Percentiles rank a stretch among this genome's conserved stretches.
Evolutionary conservation across 2,888 invertebrate genomes (phyloP).

Genomic region (Acrobasis repandana): DNA sequence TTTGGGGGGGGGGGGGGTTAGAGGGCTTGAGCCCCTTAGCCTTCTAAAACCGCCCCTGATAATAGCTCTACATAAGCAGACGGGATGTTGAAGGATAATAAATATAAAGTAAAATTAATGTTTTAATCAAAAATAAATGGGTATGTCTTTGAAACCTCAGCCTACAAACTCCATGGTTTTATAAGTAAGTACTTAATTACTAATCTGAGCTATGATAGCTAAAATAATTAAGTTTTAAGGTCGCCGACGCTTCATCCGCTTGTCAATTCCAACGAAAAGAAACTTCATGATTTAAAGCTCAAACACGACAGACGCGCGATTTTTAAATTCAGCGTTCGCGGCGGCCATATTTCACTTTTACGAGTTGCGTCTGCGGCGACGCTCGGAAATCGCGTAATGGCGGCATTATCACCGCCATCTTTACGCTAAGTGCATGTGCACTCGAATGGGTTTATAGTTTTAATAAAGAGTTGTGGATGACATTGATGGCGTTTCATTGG

Average conservation of each 20-base stretch:
- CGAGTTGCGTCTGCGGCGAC: constrained; percentile 73
- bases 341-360: constrained; percentile 79
- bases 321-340: constrained; percentile 75
- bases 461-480: constrained; percentile 16
- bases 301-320: constrained; percentile 52
- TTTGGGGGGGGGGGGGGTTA: no score
- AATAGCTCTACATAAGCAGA: no score
- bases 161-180: no score
- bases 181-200: no score
- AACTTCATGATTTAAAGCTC: constrained; percentile 52
- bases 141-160: no score
- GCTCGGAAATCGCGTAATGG: constrained; percentile 70
- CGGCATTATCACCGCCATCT: constrained; percentile 65
- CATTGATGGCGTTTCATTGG: constrained; percentile 1
- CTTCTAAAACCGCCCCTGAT: no score
- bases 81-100: no score
- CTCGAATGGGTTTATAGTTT: constrained; percentile 25
- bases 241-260: not conserved
- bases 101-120: no score
- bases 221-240: not conserved
- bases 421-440: constrained; percentile 47
- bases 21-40: no score
- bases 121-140: no score
- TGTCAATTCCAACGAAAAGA: constrained; percentile 8
- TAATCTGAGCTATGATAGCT: no score